A percentile compares a stretch with the other conserved stretches of the same genome.
Evolutionary conservation across 2,888 invertebrate species (phyloP).

Genomic region (Poecilus cupreus): DNA sequence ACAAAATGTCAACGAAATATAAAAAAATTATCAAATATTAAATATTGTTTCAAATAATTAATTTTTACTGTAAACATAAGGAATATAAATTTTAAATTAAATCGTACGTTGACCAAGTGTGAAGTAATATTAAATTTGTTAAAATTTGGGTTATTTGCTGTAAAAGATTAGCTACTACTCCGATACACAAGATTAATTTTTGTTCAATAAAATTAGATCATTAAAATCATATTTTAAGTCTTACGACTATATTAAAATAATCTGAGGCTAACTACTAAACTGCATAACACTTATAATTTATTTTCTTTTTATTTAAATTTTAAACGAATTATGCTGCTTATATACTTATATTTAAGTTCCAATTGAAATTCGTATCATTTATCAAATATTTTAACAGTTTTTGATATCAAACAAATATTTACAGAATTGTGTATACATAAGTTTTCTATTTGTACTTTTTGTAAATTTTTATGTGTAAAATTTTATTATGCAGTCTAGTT

Average conservation of each 20-base stretch:
- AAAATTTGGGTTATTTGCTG: too few relatives aligned
- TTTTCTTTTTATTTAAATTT: not conserved
- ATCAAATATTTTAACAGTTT: not conserved
- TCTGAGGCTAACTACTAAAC: conserved; percentile 38
- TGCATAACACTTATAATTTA: conserved; percentile 18
- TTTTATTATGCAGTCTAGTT: conserved; percentile 44
- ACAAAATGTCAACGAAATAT: not conserved
- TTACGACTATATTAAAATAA: not conserved
- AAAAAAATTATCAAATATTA: not conserved
- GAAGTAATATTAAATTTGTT: too few relatives aligned
- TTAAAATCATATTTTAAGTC: not conserved
- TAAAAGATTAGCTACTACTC: too few relatives aligned
- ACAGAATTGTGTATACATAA: conserved; percentile 22
- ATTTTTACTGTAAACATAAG: too few relatives aligned
- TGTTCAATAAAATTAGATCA: not conserved
- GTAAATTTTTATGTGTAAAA: conserved; percentile 18
- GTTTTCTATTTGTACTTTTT: conserved; percentile 28
- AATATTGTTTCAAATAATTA: too few relatives aligned
- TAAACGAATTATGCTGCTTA: not conserved
- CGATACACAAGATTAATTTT: too few relatives aligned
- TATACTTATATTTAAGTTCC: not conserved
- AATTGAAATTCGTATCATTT: conserved; percentile 3
- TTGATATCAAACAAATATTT: conserved; percentile 31
- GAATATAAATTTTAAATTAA: too few relatives aligned
- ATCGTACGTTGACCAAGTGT: too few relatives aligned